Conservation (phyloP, 2,797 vertebrate species). For the Eurystomus glaucurus region DNA sequence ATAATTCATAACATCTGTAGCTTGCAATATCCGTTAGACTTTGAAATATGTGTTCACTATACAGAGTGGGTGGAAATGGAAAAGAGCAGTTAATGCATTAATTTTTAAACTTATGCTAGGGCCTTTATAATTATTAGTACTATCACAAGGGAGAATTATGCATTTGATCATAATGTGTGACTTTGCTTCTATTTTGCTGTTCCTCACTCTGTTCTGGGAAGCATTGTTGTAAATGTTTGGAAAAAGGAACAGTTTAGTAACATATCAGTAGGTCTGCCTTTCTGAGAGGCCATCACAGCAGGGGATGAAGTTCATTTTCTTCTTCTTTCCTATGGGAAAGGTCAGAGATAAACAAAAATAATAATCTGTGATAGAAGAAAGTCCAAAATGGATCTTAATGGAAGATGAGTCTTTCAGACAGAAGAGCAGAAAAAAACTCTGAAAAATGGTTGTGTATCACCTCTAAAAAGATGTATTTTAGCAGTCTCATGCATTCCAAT, state of each 20-base stretch:
- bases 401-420: not conserved
- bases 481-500: not conserved
- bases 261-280: not conserved
- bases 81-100: not conserved
- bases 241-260: not conserved
- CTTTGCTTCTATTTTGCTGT: not conserved
- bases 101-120: not conserved
- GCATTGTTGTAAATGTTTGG: not conserved
- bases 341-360: not conserved
- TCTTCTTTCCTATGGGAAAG: not conserved
- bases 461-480: not conserved
- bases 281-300: not conserved
- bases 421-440: not conserved
- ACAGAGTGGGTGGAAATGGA: not conserved
- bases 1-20: constrained; percentile 61
- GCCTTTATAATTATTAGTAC: not conserved
- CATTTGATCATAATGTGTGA: not conserved
- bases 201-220: not conserved
- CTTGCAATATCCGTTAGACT: not conserved
- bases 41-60: constrained; percentile 4
- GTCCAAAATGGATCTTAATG: not conserved
- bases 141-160: not conserved
- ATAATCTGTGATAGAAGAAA: not conserved
- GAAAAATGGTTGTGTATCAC: not conserved
- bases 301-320: not conserved